Evolutionary conservation across 2,797 vertebrate genomes (phyloP), one percentile per base, ranked within the genome.

Genomic region (Eulemur albifrons): DNA sequence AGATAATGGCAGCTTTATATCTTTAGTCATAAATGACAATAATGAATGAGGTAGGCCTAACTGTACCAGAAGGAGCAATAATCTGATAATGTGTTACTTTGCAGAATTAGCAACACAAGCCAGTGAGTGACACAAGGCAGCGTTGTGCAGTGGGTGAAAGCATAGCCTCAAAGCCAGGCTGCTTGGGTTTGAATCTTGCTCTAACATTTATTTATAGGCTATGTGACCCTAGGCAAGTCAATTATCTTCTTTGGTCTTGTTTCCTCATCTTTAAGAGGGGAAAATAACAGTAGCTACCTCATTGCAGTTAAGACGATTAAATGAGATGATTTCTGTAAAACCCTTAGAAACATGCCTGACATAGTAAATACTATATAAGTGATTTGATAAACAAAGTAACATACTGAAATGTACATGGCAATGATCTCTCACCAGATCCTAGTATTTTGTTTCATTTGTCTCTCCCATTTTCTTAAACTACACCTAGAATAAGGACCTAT

Each of bases 401-500:
- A 63, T 61, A 17, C n/a, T 45, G 23, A 95, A 11, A 79, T 81
- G 4, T 80, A 65, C 32, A 38, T 54, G 65, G 7, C 43, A 93
- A 70, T 45, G 3, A 27, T 54, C 20, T 82, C 45, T 86, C 21
- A 61, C 43, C 38, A 79, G 18, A 65, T 92, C 45, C 13, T 88
- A 79, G 18, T 43, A 82, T 88, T 91, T 93, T 61, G 25, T 73
- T 72, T 50, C 8, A 43, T 14, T 65, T 61, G 84, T 52, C 23
- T 12, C 35, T 48, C 61, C 40, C 12, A 52, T 93, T 82, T 93
- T 94, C 52, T 84, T 70, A 90, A 95, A 59, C 83, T 87, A 54
- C 8, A 81, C 43, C 40, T 73, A 82, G 59, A 61, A 86, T 88
- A 81, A 14, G 17, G 11, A 88, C 4, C 0, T 35, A 59, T 48